Percentiles rank a stretch among this genome's conserved stretches.
phyloP scores from a whole-genome alignment of 2,797 vertebrate species.

The Thalassophryne amazonica region DNA sequence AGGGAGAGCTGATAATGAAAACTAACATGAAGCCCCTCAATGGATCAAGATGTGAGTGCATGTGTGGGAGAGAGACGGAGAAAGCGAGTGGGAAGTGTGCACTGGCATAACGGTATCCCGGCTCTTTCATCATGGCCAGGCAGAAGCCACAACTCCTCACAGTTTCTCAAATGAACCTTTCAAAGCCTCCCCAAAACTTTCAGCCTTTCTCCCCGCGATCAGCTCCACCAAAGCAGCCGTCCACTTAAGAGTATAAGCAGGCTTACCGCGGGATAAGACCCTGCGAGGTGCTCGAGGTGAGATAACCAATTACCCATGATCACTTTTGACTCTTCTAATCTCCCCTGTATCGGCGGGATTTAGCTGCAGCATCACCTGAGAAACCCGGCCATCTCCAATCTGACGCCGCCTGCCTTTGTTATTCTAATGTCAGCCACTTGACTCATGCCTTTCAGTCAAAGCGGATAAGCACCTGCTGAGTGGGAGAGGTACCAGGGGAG shows the following conservation, averaged over 20 bases:
- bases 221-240: constrained; percentile 59
- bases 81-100: neutral
- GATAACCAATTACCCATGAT: constrained; percentile 81
- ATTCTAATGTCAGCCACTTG: constrained; percentile 76
- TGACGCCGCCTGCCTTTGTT: constrained; percentile 64
- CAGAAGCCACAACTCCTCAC: constrained; percentile 61
- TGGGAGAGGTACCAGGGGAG: neutral
- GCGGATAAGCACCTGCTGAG: constrained; percentile 59
- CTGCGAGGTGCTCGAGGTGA: constrained; percentile 74
- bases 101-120: constrained; percentile 47
- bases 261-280: constrained; percentile 77
- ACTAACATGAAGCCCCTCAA: constrained; percentile 64
- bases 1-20: constrained; percentile 70
- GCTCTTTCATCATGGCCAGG: constrained; percentile 70
- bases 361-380: constrained; percentile 66
- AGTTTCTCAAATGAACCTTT: constrained; percentile 73
- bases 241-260: constrained; percentile 76
- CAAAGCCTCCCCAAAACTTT: constrained; percentile 74
- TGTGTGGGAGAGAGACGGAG: neutral
- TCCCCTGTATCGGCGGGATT: constrained; percentile 71
- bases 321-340: constrained; percentile 83
- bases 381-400: constrained; percentile 61
- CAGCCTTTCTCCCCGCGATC: constrained; percentile 25
- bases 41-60: constrained; percentile 44
- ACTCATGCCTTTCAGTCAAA: constrained; percentile 66